Percentiles rank a stretch among this genome's conserved stretches.
These are phyloP conservation scores for Heliconius congener DNA, from an alignment of 1,140 invertebrate species.

Conservation along the genomic window DNA sequence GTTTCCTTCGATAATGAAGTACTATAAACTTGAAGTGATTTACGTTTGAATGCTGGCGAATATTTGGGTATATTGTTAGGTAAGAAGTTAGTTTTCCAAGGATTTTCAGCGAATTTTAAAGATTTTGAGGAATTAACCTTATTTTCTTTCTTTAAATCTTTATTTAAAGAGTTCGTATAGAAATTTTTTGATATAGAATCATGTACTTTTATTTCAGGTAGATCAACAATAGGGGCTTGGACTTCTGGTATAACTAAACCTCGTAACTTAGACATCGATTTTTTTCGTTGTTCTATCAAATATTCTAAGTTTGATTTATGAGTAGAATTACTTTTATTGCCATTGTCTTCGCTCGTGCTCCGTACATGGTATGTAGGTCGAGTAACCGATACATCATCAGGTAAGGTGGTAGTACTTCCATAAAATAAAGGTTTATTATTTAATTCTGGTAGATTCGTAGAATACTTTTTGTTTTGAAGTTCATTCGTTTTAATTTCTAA, in stretches of 20 bases:
- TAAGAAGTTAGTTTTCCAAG: constrained; percentile 81
- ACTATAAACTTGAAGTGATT: constrained; percentile 86
- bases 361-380: constrained; percentile 62
- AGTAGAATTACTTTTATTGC: constrained; percentile 66
- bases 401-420: constrained; percentile 71
- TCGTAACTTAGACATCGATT: constrained; percentile 90
- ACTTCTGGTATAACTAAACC: constrained; percentile 92
- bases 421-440: constrained; percentile 70
- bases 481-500: constrained; percentile 52
- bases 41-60: constrained; percentile 91
- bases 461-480: constrained; percentile 47
- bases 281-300: constrained; percentile 89
- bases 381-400: constrained; percentile 56
- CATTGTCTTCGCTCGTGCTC: constrained; percentile 74
- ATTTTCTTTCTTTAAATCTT: constrained; percentile 50
- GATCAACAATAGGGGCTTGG: constrained; percentile 82
- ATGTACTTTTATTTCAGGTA: constrained; percentile 91
- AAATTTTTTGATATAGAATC: constrained; percentile 69
- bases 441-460: constrained; percentile 44
- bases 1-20: constrained; percentile 73
- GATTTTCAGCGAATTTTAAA: constrained; percentile 61
- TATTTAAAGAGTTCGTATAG: constrained; percentile 54
- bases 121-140: constrained; percentile 47
- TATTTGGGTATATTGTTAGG: constrained; percentile 87
- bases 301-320: constrained; percentile 84